Conservation (phyloP, 2,797 vertebrate species). For the Chrysocyon brachyurus region DNA sequence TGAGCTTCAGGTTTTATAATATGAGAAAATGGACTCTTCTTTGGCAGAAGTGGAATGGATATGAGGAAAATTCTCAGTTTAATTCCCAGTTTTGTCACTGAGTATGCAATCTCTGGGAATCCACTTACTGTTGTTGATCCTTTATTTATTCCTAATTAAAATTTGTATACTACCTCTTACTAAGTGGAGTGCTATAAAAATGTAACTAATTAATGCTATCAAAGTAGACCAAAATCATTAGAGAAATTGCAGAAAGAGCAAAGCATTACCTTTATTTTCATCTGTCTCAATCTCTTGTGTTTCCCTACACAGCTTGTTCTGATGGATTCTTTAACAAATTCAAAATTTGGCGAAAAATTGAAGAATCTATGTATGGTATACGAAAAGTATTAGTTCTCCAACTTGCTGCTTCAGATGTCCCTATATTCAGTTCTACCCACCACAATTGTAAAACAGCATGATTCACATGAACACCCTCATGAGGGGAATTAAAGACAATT, state of each 20-base stretch:
- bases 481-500: not conserved
- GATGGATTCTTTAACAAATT: not conserved
- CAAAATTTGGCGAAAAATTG: not conserved
- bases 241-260: not conserved
- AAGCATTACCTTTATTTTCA: not conserved
- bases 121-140: conserved; percentile 68
- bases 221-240: conserved; percentile 29
- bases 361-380: not conserved
- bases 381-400: not conserved
- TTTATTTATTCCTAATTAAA: conserved; percentile 71
- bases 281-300: not conserved
- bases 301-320: not conserved
- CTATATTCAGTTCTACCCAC: not conserved
- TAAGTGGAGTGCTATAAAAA: conserved; percentile 61
- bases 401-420: not conserved
- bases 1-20: conserved; percentile 8
- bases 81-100: conserved; percentile 50
- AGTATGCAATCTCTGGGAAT: conserved; percentile 61
- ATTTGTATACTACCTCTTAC: conserved; percentile 46
- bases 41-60: not conserved
- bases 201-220: conserved; percentile 25
- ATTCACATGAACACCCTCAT: not conserved
- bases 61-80: conserved; percentile 16
- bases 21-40: not conserved
- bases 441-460: not conserved